Conservation (phyloP, 2,797 vertebrate genomes). For the Coluber constrictor region DNA sequence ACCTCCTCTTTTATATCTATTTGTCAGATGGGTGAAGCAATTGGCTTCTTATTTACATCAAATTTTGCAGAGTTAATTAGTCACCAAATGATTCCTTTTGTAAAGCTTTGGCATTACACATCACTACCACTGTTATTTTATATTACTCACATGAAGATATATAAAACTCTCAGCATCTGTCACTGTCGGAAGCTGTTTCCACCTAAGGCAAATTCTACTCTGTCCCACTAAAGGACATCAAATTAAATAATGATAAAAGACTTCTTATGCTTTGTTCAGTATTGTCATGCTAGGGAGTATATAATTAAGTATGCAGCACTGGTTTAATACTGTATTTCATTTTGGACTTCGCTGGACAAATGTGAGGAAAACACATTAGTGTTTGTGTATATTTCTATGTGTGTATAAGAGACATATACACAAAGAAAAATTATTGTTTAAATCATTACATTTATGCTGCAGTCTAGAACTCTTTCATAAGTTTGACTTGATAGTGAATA, state of each 20-base stretch:
- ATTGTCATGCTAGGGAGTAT: not conserved
- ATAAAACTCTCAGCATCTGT: constrained; percentile 9
- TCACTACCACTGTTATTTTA: constrained; percentile 42
- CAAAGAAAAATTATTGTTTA: not conserved
- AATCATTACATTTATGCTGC: not conserved
- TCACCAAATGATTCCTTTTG: constrained; percentile 43
- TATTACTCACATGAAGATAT: constrained; percentile 7
- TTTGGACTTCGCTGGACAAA: not conserved
- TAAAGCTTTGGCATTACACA: constrained; percentile 28
- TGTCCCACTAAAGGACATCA: not conserved
- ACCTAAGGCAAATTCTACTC: not conserved
- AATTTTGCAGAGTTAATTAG: constrained; percentile 44
- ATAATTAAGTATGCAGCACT: not conserved
- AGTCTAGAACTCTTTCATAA: not conserved
- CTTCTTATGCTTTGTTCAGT: not conserved
- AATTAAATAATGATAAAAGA: not conserved
- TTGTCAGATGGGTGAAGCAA: constrained; percentile 50
- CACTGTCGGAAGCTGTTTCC: not conserved
- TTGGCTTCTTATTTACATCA: constrained; percentile 52
- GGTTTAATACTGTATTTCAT: not conserved
- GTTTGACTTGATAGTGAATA: not conserved
- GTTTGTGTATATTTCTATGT: not conserved
- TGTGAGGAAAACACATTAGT: not conserved
- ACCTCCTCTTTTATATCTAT: constrained; percentile 52
- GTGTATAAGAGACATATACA: not conserved